These are phyloP conservation scores for Dicrurus megarhynchus DNA, from an alignment of 2,113 vertebrate genomes.

Conservation along the genomic window DNA sequence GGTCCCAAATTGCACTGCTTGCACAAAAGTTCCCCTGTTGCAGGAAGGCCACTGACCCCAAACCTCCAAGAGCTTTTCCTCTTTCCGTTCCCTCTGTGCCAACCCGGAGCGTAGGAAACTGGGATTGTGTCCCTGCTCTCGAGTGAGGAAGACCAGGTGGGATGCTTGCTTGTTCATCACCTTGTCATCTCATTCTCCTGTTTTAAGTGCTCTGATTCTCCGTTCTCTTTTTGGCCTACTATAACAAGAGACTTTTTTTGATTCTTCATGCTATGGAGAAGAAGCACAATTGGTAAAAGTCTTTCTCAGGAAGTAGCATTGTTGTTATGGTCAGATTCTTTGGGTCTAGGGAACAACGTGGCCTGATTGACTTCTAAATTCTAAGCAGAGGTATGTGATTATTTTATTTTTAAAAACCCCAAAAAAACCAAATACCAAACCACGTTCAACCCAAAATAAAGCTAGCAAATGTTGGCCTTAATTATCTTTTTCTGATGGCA, in stretches of 20 bases:
- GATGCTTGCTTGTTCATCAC: constrained; percentile 26
- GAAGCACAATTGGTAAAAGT: not conserved
- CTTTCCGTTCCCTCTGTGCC: not conserved
- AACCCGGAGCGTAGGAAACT: not conserved
- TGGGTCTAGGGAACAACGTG: not conserved
- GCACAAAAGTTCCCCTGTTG: not conserved
- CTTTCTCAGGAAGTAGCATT: not conserved
- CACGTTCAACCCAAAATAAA: not conserved
- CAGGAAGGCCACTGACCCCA: not conserved
- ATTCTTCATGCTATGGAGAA: not conserved
- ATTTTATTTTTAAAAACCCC: not conserved
- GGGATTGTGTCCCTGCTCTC: not conserved
- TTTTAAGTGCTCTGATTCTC: constrained; percentile 11
- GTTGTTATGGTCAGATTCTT: not conserved
- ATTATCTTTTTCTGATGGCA: not conserved
- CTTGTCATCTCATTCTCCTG: constrained; percentile 48
- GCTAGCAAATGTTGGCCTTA: not conserved
- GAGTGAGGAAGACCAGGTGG: constrained; percentile 20
- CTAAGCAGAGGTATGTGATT: not conserved
- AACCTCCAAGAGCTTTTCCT: not conserved
- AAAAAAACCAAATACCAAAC: not conserved
- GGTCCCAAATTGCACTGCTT: not conserved
- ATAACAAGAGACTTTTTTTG: not conserved
- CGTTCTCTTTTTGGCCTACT: constrained; percentile 16
- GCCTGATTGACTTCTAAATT: not conserved